Conservation (phyloP, 1,140 invertebrate genomes). For the Aphelinus atriplicis region DNA sequence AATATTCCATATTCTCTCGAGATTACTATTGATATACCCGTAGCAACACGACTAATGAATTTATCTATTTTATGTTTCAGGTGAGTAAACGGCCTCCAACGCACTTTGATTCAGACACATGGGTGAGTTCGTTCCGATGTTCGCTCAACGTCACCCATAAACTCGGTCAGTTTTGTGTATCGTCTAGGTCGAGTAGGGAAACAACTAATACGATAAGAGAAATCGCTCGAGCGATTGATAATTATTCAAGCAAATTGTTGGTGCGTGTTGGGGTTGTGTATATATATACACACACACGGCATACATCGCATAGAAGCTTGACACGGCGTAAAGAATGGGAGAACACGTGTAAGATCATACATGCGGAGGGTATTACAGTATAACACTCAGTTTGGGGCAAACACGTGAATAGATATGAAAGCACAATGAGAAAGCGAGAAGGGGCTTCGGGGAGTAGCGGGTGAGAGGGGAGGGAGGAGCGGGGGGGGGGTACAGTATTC, state of each 20-base stretch:
- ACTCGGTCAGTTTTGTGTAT: no score
- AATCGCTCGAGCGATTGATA: no score
- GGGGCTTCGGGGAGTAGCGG: not conserved
- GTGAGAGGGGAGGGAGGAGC: no score
- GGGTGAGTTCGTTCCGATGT: slow-evolving; percentile 21
- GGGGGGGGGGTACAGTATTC: slow-evolving; percentile 14
- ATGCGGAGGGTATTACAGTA: not conserved
- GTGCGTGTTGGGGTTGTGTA: no score
- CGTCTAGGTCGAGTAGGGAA: no score
- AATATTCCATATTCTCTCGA: not conserved
- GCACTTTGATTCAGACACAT: not conserved
- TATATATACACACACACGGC: not conserved
- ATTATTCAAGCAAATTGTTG: no score
- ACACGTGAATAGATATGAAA: slow-evolving; percentile 31
- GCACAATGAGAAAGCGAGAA: slow-evolving; percentile 37
- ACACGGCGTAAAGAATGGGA: not conserved
- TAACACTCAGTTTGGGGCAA: slow-evolving; percentile 14
- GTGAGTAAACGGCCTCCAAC: slow-evolving; percentile 11
- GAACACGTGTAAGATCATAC: slow-evolving; percentile 34
- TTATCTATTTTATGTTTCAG: slow-evolving; percentile 24
- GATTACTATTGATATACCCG: not conserved
- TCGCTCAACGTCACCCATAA: not conserved
- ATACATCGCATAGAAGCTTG: not conserved
- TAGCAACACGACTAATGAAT: slow-evolving; percentile 7
- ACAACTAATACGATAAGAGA: no score